These are phyloP conservation scores for Lontra canadensis DNA, from an alignment of 2,113 vertebrate species.

Conservation along the genomic window DNA sequence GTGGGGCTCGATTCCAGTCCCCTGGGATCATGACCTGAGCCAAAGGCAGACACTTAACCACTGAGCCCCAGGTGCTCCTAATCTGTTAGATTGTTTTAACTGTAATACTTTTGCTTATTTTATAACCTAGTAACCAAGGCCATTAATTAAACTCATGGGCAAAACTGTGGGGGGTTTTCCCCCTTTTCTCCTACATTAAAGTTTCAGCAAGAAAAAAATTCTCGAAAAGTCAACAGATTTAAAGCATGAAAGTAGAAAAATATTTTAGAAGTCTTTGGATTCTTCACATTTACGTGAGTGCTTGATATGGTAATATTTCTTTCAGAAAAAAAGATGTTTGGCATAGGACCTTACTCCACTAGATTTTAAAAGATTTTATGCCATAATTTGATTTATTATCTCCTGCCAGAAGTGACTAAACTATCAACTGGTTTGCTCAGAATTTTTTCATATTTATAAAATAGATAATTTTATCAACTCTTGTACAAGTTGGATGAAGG, in stretches of 20 bases:
- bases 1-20: too few species aligned
- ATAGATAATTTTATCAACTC: background rate
- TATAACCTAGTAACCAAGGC: background rate
- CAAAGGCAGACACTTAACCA: too few species aligned
- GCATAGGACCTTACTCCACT: background rate
- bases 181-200: background rate
- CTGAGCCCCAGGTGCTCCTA: background rate
- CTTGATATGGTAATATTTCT: background rate
- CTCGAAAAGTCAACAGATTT: background rate
- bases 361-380: background rate
- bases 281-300: background rate
- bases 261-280: background rate
- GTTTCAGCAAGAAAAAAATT: background rate
- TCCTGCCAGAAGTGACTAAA: background rate
- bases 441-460: background rate
- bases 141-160: background rate
- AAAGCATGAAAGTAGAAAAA: background rate
- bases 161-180: background rate
- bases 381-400: background rate
- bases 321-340: background rate
- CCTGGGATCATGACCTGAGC: too few species aligned
- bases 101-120: background rate
- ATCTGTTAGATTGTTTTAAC: background rate
- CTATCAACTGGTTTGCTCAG: background rate
- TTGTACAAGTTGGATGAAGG: background rate